Evolutionary conservation across 1,140 invertebrate species (phyloP), one percentile per base, ranked within the genome.

Genomic region (Macrocentrus cingulum): DNA sequence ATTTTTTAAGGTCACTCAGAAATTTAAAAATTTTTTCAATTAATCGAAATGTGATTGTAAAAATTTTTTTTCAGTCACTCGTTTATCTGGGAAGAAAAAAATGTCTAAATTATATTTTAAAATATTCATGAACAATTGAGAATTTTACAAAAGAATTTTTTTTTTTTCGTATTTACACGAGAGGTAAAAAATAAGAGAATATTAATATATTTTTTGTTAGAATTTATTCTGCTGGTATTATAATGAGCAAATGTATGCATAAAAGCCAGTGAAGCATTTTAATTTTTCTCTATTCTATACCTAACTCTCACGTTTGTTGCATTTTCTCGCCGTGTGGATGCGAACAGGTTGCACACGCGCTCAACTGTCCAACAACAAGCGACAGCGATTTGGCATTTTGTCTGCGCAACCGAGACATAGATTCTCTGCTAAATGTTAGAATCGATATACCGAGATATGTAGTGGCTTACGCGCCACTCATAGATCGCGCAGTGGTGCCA

Each of bases 401-500:
- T 76, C 75, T 95, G 20, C 82, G 88, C 7, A 81, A 82, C 52
- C 81, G 73, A 37, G 64, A 70, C 16, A 56, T 77, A 11, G 60
- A 76, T 50, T 65, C 66, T 6, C 55, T 80, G 16, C 52, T 79
- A 1, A 69, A 66, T 23, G 76, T 76, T 9, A 72, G 72, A 66
- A 73, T 80, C 32, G 64, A 75, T 60, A 79, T 76, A 36, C 78
- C 77, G 7, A 72, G 70, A 63, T 79, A 72, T 55, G 76, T 79
- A 7, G 76, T 76, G 19, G 74, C 78, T 0, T 80, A 70, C 52
- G 92, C 91, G 19, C 92, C 89, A 37, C 85, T 90, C 41, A 86
- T 95, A 29, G 92, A 97, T 72, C 88, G 89, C 15, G 85, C 87
- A 11, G 89, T 94, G 45, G 87, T 95, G 65, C 89, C 90, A 5